Base-by-base conservation (phyloP, 2,113 vertebrate species). In the Ramphastos sulfuratus region DNA sequence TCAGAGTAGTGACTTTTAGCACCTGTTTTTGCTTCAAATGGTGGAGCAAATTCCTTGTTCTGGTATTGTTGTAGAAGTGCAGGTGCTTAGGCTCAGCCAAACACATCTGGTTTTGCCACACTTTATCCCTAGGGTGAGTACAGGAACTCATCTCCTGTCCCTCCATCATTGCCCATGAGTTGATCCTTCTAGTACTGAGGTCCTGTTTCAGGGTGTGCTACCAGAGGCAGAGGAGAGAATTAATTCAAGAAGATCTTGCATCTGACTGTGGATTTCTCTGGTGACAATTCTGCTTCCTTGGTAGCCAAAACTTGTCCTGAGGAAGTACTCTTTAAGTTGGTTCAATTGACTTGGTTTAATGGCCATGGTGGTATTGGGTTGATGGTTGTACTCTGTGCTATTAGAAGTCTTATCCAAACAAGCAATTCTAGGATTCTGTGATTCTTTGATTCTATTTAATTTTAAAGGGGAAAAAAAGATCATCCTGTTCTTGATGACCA, bases 141-240 rank as follows among this genome's bases (percentile, higher is more conserved):
- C 42, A 59, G 21, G 60, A 33, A 67, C 16, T 21, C 11, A 15
- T n/a, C 55, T 52, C 1, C 1, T 18, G 10, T 23, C 7, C 50
- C 8, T 76, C n/a, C 18, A 6, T 27, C 67, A 48, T 37, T 44
- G 23, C 18, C 39, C 5, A 12, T 37, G 80, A 14, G 4, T 37
- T 0, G 1, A 12, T 35, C 42, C 9, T 28, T 27, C 24, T 5
- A 2, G 12, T 4, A 24, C 64, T 20, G 13, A 60, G 14, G 19
- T 60, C 28, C 58, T 14, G 3, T 17, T 37, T 9, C 7, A 8
- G 50, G 18, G 2, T 30, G 31, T 17, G 20, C 48, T 20, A 21
- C 48, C 42, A 17, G 9, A 59, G 7, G 17, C 54, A n/a, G 46
- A 58, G 44, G 20, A 59, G 24, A 20, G 23, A 24, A 54, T 15